Evolutionary conservation across 2,113 vertebrate genomes (phyloP), one percentile per base, ranked within the genome.

Genomic region (Chaetodon auriga): DNA sequence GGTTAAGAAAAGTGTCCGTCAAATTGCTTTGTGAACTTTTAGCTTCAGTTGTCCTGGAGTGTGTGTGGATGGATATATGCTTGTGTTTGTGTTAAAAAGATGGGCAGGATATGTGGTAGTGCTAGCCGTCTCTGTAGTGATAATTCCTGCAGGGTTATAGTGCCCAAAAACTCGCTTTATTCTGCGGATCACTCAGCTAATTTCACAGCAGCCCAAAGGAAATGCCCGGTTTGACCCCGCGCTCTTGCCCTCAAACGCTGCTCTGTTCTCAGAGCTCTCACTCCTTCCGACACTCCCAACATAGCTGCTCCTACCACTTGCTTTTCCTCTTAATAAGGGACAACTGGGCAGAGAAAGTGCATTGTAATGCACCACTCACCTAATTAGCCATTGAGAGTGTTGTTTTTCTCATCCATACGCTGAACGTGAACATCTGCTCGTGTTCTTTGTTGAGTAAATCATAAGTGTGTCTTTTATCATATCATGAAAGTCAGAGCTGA

Each of bases 201-300:
- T 93, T 91, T 89, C 73, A 69, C 69, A 57, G 46, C 23, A 23
- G 85, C 80, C 78, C 66, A 4, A 11, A 82, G 82, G 84, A 88
- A 70, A 75, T 65, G 62, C 73, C 75, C 63, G 16, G 12, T 62
- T 63, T 78, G 79, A 80, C 83, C 80, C 18, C 3, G 1, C n/a
- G 15, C 25, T 45, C 68, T 60, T 1, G 6, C 35, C 61, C 81
- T 86, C 68, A 73, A 10, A 70, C 16, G 11, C 49, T 35, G 13
- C 48, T 85, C 61, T 71, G 43, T 25, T 64, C 63, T 51, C 48
- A 18, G 58, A 45, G 3, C 75, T 48, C 55, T 57, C 53, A 21
- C 74, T 70, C n/a, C 35, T 0, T 1, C 69, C 64, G 65, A 63
- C 54, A 6, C 57, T 68, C 38, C 19, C 11, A 66, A 23, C 60